Evolutionary conservation across 2,797 vertebrate species (phyloP).

Genomic region (Rhyacichthys aspro): DNA sequence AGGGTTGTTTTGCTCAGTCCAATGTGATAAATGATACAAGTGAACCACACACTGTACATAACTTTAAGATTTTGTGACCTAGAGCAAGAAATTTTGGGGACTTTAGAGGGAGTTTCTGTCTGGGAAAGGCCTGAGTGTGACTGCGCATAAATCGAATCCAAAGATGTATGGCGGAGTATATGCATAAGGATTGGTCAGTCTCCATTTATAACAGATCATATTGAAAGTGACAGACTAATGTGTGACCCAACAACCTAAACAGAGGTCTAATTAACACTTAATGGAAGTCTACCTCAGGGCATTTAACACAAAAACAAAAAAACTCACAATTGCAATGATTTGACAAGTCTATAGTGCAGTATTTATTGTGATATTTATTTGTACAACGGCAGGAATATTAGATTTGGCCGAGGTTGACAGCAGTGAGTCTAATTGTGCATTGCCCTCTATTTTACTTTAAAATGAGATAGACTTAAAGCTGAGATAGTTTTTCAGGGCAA

Average conservation of each 20-base stretch:
- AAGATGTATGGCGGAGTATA: constrained; percentile 2
- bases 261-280: constrained; percentile 45
- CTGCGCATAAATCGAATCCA: constrained; percentile 28
- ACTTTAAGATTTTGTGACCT: constrained; percentile 18
- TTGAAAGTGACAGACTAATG: constrained; percentile 24
- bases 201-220: constrained; percentile 18
- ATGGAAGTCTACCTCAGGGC: constrained; percentile 18
- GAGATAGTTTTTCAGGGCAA: too few relatives aligned
- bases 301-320: too few relatives aligned
- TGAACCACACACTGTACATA: constrained; percentile 21
- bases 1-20: constrained; percentile 31
- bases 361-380: constrained; percentile 6
- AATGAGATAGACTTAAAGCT: too few relatives aligned
- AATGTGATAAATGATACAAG: constrained; percentile 48
- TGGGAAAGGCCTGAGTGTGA: constrained; percentile 19
- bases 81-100: constrained; percentile 1
- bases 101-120: constrained; percentile 6
- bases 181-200: constrained; percentile 16
- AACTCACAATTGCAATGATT: too few relatives aligned
- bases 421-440: too few relatives aligned
- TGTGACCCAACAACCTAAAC: constrained; percentile 21
- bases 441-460: too few relatives aligned
- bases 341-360: not conserved
- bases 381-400: too few relatives aligned
- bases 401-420: too few relatives aligned